Percentiles rank a stretch among this genome's conserved stretches.
Conservation (phyloP, 2,113 vertebrate species). For the Tetraodon nigroviridis region DNA sequence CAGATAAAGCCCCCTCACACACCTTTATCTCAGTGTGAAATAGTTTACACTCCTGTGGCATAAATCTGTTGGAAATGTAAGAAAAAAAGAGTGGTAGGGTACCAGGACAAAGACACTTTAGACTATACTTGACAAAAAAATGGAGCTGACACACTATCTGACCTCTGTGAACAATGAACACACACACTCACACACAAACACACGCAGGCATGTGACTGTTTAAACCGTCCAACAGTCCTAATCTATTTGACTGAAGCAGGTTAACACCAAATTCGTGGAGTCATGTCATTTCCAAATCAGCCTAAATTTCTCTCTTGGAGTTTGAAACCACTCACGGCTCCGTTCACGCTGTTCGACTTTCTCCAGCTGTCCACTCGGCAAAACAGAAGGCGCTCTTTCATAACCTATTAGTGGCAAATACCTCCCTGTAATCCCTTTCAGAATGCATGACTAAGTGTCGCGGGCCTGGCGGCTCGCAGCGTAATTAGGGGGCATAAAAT, state of each 20-base stretch:
- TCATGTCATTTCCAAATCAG: conserved; percentile 29
- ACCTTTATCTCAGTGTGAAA: background rate
- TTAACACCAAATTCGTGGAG: conserved; percentile 12
- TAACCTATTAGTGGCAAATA: conserved; percentile 56
- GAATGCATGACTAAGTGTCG: conserved; percentile 60
- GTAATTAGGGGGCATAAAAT: conserved; percentile 55
- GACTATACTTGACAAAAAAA: background rate
- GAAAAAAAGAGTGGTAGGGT: background rate
- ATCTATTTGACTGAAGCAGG: background rate
- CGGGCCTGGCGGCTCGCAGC: conserved; percentile 34
- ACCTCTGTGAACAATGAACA: conserved; percentile 16
- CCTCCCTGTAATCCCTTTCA: conserved; percentile 49
- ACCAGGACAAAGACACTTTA: background rate
- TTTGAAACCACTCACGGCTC: background rate
- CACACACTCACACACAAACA: background rate
- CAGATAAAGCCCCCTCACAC: background rate
- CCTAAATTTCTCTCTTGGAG: conserved; percentile 27
- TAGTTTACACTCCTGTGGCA: conserved; percentile 2
- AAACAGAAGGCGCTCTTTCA: conserved; percentile 59
- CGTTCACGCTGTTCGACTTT: conserved; percentile 45
- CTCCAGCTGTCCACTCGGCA: conserved; percentile 52
- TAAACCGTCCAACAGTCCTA: conserved; percentile 7
- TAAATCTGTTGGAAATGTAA: background rate
- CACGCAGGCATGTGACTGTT: conserved; percentile 1
- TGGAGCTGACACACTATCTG: background rate